Evolutionary conservation across 2,888 invertebrate species (phyloP), one percentile per base, ranked within the genome.

Genomic region (Teinopalpus imperialis): DNA sequence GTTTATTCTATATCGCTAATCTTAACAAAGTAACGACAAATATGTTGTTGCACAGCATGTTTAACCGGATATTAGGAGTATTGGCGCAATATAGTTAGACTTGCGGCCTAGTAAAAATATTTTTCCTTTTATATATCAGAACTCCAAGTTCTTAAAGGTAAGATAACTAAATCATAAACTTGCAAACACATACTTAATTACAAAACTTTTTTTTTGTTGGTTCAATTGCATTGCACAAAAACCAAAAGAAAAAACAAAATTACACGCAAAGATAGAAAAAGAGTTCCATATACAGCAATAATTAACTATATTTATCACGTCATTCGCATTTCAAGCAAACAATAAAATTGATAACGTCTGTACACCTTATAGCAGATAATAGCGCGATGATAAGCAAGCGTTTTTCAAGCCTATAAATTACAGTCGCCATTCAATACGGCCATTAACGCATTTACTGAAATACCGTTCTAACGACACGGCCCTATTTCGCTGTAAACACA

Each of bases 371-470:
- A 7, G 10, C 20, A 32, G 30, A 39, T 41, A 13, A 16, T 10
- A 5, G 14, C 3, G n/a, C n/a, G 18, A 8, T 39, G 27, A 39
- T 34, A 39, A 41, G 41, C 29, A 2, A 14, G 5, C 7, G 31
- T 45, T 45, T 45, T 45, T 39, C 39, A 21, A 20, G 9, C 12
- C 26, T 21, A 34, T 45, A 32, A 37, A 39, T 44, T 39, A 31
- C 24, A 23, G 16, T 8, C 18, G 20, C 39, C 30, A 32, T 39
- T 45, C 45, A 39, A 26, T 45, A 39, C 20, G 4, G 2, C 31
- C 20, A 32, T 39, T 32, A 39, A 34, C 32, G 39, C 37, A 18
- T 31, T 27, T 21, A 27, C 37, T 45, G 32, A 39, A 45, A 44
- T 23, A 13, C 39, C 18, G 5, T 34, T 39, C 12, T 13, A 34